Conservation (phyloP, 2,113 vertebrate genomes). For the Oncorhynchus kisutch region DNA sequence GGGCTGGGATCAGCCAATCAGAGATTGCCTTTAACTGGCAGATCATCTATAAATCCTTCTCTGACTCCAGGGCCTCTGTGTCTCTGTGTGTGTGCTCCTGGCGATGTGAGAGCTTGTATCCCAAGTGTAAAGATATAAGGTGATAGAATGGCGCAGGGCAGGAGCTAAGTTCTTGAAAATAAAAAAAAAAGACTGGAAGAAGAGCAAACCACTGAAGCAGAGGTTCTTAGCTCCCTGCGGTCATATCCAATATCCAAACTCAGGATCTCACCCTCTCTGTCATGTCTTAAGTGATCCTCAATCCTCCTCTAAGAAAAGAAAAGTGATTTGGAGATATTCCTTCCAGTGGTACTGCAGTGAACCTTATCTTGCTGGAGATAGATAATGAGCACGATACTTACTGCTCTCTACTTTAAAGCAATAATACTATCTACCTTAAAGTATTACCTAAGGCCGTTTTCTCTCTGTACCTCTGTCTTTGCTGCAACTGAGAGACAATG, state of each 20-base stretch:
- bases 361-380: not conserved
- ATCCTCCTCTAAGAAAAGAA: no score
- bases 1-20: not conserved
- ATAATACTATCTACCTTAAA: no score
- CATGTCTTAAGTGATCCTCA: not conserved
- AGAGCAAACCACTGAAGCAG: no score
- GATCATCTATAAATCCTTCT: not conserved
- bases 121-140: not conserved
- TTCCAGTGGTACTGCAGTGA: not conserved
- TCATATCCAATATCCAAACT: no score
- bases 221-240: no score
- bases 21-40: not conserved
- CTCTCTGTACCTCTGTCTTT: no score
- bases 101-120: not conserved
- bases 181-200: no score
- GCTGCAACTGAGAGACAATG: no score
- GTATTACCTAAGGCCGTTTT: no score
- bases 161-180: conserved; percentile 9
- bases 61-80: not conserved
- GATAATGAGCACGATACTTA: no score
- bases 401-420: no score
- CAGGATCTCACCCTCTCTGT: not conserved
- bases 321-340: not conserved
- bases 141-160: conserved; percentile 10
- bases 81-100: not conserved